These are phyloP conservation scores for Epirrhoe tristata DNA, from an alignment of 2,888 invertebrate genomes.

Conservation along the genomic window DNA sequence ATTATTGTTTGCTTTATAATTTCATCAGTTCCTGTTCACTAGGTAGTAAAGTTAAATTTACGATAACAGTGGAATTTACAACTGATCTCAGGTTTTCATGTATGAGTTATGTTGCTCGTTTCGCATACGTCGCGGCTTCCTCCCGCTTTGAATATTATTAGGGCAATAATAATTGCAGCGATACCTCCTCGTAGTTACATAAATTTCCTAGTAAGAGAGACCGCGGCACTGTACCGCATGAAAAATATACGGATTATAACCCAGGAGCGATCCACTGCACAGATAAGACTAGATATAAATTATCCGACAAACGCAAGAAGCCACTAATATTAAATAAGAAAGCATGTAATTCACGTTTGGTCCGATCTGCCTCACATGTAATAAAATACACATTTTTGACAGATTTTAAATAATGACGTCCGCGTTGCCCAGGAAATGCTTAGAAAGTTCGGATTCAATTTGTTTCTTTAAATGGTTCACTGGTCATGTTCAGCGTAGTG, in stretches of 20 bases:
- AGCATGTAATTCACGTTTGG: conserved; percentile 82
- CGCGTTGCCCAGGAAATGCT: conserved; percentile 78
- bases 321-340: conserved; percentile 85
- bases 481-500: conserved; percentile 62
- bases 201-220: conserved; percentile 72
- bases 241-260: conserved; percentile 84
- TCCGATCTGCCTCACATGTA: conserved; percentile 73
- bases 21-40: conserved; percentile 44
- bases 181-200: conserved; percentile 68
- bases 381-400: conserved; percentile 83
- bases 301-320: conserved; percentile 80
- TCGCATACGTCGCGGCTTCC: conserved; percentile 36
- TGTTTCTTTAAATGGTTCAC: conserved; percentile 67
- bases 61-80: conserved; percentile 22
- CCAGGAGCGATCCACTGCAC: conserved; percentile 76
- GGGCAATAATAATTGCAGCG: conserved; percentile 75
- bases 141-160: conserved; percentile 49
- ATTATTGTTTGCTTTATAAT: conserved; percentile 37
- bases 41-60: conserved; percentile 20
- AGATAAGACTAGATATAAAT: conserved; percentile 83
- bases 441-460: conserved; percentile 74
- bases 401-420: conserved; percentile 84
- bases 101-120: conserved; percentile 33
- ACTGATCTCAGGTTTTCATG: conserved; percentile 19
- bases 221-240: conserved; percentile 65